Evolutionary conservation across 1,140 invertebrate genomes (phyloP), one percentile per base, ranked within the genome.

Genomic region (Conopomorpha cramerella): DNA sequence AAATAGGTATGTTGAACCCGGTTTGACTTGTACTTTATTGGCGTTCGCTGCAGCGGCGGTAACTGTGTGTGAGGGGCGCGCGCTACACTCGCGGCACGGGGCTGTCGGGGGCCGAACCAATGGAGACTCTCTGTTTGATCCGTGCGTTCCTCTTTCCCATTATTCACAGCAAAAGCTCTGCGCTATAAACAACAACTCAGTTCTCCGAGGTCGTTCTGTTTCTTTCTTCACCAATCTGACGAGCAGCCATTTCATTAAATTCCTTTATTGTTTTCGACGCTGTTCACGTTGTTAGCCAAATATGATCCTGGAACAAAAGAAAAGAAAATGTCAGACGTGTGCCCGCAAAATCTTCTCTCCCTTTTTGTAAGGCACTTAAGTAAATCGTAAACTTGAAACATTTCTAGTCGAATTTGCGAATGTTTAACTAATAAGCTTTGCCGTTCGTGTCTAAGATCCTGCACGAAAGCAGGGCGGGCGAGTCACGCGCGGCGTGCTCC

Each of bases 1-100:
- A 23, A 23, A 54, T 65, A 64, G 60, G 63, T 63, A 63, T 53
- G 51, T 56, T 56, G 56, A 45, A 74, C 61, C 65, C 58, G 64
- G 50, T 61, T 60, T 72, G 65, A 71, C 67, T 72, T 72, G 71
- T 76, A 72, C 67, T 76, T 60, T 66, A 72, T 72, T 71, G 71
- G 67, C 67, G 62, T 65, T 62, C 61, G 71, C 71, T 59, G 55
- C 55, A 58, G 65, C 65, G 65, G 64, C 58, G 71, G 67, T 72
- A 71, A 72, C 67, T 71, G 58, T 49, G 49, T 52, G 44, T 63
- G 49, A 44, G 50, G 49, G 45, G 49, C 38, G 55, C 49, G 48
- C 50, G 53, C 57, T 68, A 70, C 51, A 56, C 59, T 38, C 41
- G 55, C 38, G 50, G 41, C 43, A 46, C 54, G 48, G 44, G 47